phyloP scores from a whole-genome alignment of 2,797 vertebrate species.

The Neosalanx taihuensis region DNA sequence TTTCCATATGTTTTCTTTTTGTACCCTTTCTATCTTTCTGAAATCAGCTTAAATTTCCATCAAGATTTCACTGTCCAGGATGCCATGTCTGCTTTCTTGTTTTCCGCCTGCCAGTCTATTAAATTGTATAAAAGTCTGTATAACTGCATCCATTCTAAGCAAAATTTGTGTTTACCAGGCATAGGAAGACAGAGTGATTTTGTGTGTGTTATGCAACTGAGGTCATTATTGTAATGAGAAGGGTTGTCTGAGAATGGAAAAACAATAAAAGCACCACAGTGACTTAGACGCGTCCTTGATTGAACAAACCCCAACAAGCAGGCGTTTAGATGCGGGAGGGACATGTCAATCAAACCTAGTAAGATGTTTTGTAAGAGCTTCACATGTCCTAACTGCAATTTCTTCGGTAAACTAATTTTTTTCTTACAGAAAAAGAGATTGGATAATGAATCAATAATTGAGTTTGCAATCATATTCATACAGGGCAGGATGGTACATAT shows the following conservation, averaged over 20 bases:
- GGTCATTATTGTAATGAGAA: constrained; percentile 16
- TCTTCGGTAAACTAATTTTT: background rate
- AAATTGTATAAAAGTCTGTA: background rate
- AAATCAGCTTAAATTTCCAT: background rate
- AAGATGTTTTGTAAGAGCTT: background rate
- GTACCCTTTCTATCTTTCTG: background rate
- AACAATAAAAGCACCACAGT: background rate
- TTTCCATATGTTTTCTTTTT: background rate
- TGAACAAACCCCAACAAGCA: background rate
- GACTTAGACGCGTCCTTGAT: background rate
- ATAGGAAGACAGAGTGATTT: constrained; percentile 2
- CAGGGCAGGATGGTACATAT: background rate
- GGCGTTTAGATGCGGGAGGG: background rate
- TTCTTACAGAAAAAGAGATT: background rate
- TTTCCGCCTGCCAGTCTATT: background rate
- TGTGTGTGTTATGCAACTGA: constrained; percentile 4
- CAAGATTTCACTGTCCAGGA: background rate
- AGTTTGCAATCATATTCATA: background rate
- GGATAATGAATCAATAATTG: background rate
- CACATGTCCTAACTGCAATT: background rate
- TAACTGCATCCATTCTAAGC: background rate
- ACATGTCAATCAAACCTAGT: background rate
- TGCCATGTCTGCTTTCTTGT: background rate
- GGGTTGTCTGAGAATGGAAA: background rate
- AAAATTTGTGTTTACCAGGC: constrained; percentile 15